A percentile compares a stretch with the other conserved stretches of the same genome.
Evolutionary conservation across 92 coral and sea anemone species (phyloP).

Genomic region (Umimayanthus kanabou): DNA sequence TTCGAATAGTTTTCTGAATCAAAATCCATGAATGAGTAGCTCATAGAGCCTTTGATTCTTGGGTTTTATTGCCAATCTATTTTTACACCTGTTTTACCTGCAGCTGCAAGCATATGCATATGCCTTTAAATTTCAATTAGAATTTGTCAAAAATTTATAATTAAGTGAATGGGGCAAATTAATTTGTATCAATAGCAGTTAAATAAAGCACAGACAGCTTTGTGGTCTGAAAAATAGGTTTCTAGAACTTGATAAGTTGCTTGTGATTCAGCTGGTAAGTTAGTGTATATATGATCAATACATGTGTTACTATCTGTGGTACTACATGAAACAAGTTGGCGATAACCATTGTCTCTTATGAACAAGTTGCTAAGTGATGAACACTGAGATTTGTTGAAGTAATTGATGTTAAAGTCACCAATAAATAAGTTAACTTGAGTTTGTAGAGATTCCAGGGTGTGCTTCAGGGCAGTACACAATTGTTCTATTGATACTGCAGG

Average conservation of each 20-base stretch:
- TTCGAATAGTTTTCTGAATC: too few relatives aligned
- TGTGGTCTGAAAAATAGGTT: conserved; percentile 14
- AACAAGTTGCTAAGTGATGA: conserved; percentile 58
- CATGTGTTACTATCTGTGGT: too few relatives aligned
- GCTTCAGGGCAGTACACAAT: conserved; percentile 30
- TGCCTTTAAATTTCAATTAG: conserved; percentile 18
- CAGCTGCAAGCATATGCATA: conserved; percentile 12
- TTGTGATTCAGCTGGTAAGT: conserved; percentile 61
- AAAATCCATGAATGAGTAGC: too few relatives aligned
- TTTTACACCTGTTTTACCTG: conserved; percentile 28
- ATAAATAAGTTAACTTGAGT: too few relatives aligned
- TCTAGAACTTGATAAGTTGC: conserved; percentile 65
- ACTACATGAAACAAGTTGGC: conserved; percentile 59
- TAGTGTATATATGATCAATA: conserved; percentile 76
- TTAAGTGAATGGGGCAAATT: conserved; percentile 36
- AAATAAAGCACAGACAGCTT: conserved; percentile 20
- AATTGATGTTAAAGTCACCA: too few relatives aligned
- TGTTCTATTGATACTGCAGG: conserved; percentile 48
- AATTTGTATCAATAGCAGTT: conserved; percentile 24
- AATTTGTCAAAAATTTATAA: not conserved
- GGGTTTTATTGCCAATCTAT: conserved; percentile 5
- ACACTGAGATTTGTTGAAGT: too few relatives aligned
- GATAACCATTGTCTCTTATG: conserved; percentile 70
- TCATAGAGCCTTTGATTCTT: too few relatives aligned
- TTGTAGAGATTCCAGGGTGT: too few relatives aligned